These are phyloP conservation scores for Xenops minutus DNA, from an alignment of 2,797 vertebrate species.

Conservation along the genomic window DNA sequence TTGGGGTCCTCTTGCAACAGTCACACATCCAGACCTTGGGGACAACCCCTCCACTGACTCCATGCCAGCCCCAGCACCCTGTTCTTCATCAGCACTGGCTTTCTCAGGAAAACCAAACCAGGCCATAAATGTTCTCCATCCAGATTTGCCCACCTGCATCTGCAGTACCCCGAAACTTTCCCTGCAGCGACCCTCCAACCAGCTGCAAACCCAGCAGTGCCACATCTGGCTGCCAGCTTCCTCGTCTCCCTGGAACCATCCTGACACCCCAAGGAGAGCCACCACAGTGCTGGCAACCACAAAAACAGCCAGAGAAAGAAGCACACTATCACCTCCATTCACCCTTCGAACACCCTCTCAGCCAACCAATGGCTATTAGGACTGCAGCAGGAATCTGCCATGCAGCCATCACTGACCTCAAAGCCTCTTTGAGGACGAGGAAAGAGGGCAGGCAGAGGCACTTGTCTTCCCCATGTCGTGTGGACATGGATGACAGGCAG, in stretches of 20 bases:
- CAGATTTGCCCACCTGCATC: not conserved
- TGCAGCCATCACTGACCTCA: not conserved
- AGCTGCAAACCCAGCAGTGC: not conserved
- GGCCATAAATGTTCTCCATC: not conserved
- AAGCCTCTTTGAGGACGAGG: not conserved
- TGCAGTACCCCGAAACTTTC: not conserved
- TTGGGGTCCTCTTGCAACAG: not conserved
- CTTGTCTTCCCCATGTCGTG: fast-evolving
- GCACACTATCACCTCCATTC: not conserved
- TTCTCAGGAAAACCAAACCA: not conserved
- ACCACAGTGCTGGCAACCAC: not conserved
- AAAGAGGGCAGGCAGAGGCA: not conserved
- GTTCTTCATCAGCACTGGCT: not conserved
- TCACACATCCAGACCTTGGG: not conserved
- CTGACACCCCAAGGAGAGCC: not conserved
- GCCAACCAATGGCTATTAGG: not conserved
- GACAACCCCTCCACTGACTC: not conserved
- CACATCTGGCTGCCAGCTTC: not conserved
- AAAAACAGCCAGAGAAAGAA: not conserved
- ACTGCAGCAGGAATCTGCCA: not conserved
- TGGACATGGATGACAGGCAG: fast-evolving
- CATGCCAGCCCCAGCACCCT: not conserved
- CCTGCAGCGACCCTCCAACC: not conserved
- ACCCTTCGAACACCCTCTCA: not conserved
- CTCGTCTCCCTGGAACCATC: not conserved